Conservation (phyloP, 2,113 vertebrate species). For the Strix uralensis region DNA sequence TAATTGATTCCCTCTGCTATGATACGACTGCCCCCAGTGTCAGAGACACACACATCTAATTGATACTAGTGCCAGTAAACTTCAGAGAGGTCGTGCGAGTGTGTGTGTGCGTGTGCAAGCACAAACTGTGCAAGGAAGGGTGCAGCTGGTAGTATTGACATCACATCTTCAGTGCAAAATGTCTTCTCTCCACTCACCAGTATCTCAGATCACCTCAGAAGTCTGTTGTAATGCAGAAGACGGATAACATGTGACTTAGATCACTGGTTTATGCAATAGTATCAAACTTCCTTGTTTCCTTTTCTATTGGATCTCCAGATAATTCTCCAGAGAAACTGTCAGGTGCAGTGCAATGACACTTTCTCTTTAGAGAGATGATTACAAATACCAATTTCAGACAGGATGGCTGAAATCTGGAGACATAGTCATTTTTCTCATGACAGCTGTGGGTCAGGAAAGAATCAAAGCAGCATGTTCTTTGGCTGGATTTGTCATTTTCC, state of each 20-base stretch:
- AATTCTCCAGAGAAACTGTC: neutral
- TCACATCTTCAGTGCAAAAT: neutral
- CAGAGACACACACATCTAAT: neutral
- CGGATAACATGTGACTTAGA: neutral
- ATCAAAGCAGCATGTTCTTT: neutral
- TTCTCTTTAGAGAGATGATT: neutral
- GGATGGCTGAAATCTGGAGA: neutral
- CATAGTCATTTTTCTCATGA: neutral
- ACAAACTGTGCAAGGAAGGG: neutral
- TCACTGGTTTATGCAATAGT: neutral
- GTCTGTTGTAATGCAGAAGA: neutral
- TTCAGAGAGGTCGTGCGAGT: neutral
- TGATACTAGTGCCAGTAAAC: neutral
- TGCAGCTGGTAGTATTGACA: rapidly evolving
- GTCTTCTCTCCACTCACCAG: neutral
- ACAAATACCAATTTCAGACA: neutral
- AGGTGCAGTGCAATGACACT: neutral
- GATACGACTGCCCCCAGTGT: rapidly evolving
- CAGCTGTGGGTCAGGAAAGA: neutral
- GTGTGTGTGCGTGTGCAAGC: neutral
- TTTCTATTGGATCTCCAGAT: neutral
- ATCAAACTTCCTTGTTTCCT: neutral
- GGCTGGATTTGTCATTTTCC: neutral
- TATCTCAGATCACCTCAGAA: neutral
- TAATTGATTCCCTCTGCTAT: neutral